A percentile compares a stretch with the other conserved stretches of the same genome.
phyloP scores from a whole-genome alignment of 2,797 vertebrate genomes.

The Scolopax bukidnonensis region DNA sequence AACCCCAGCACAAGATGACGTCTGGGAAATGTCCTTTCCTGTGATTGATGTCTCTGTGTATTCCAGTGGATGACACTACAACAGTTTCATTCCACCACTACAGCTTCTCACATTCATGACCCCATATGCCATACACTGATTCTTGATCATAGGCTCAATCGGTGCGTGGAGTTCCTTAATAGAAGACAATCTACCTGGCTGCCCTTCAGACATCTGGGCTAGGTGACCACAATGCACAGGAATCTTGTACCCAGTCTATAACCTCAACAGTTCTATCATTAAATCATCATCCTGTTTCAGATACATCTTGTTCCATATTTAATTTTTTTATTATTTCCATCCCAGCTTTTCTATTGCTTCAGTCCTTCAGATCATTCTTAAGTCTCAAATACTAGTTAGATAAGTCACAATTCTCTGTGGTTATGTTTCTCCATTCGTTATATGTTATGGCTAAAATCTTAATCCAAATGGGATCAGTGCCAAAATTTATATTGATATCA shows the following conservation, averaged over 20 bases:
- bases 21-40: not conserved
- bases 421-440: not conserved
- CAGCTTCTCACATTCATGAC: not conserved
- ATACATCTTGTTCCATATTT: not conserved
- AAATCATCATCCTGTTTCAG: not conserved
- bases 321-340: not conserved
- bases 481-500: not conserved
- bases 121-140: not conserved
- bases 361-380: not conserved
- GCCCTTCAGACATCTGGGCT: not conserved
- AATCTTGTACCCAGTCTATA: not conserved
- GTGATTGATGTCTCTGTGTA: not conserved
- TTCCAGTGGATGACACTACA: not conserved
- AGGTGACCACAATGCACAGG: not conserved
- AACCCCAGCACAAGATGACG: not conserved
- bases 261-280: not conserved
- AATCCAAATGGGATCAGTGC: not conserved
- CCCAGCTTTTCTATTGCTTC: not conserved
- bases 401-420: not conserved
- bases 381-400: not conserved
- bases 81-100: not conserved
- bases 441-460: not conserved
- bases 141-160: rapidly evolving
- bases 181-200: not conserved
- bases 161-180: not conserved